A percentile compares a stretch with the other conserved stretches of the same genome.
phyloP scores from a whole-genome alignment of 1,140 invertebrate species.

The Sitobion miscanthi region DNA sequence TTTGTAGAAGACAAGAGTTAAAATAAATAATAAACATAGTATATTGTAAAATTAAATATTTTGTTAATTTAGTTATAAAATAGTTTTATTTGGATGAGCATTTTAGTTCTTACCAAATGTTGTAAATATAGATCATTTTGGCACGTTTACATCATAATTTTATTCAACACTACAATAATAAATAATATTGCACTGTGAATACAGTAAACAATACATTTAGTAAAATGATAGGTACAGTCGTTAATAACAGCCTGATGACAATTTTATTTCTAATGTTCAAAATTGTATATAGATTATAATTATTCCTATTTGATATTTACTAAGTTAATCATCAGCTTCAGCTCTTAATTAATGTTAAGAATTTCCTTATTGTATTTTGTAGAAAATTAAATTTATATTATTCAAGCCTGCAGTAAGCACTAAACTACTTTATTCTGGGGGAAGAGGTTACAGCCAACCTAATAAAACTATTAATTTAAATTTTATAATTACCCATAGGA shows the following conservation, averaged over 20 bases:
- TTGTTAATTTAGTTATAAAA: neutral
- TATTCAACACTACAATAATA: neutral
- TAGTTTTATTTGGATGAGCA: neutral
- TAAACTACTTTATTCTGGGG: neutral
- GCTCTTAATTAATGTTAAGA: neutral
- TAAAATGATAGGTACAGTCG: neutral
- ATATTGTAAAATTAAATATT: neutral
- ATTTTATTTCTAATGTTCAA: neutral
- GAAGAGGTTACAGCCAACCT: too few relatives aligned
- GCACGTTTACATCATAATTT: neutral
- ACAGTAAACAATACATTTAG: neutral
- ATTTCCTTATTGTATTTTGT: neutral
- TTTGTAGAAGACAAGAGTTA: neutral
- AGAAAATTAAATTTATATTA: neutral
- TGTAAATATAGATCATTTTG: constrained; percentile 6
- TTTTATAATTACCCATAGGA: too few relatives aligned
- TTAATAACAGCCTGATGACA: neutral
- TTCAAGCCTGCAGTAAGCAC: neutral
- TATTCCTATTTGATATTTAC: neutral
- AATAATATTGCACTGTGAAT: neutral
- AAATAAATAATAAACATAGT: neutral
- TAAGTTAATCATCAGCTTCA: neutral
- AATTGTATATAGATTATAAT: neutral
- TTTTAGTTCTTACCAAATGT: neutral
- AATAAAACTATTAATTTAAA: too few relatives aligned